Conservation (phyloP, 1,140 invertebrate genomes). For the Berghia stephanieae region DNA sequence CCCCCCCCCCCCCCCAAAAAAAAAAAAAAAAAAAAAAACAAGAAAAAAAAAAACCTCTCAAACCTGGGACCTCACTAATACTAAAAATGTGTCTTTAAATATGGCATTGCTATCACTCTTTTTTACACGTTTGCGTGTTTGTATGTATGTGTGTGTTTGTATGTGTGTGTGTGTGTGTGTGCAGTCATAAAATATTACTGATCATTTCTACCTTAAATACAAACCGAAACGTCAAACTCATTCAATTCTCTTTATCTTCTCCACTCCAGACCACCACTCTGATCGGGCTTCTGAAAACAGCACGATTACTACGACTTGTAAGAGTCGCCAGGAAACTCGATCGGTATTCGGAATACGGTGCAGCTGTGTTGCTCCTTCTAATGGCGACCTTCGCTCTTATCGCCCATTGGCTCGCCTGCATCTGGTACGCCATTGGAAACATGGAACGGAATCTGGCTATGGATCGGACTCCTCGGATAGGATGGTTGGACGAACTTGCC, state of each 20-base stretch:
- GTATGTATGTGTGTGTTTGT: neutral
- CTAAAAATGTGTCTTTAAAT: too few species aligned
- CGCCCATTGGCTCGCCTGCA: slow-evolving; percentile 98
- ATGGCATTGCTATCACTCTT: too few species aligned
- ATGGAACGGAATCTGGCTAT: slow-evolving; percentile 75
- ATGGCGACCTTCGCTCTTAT: slow-evolving; percentile 99
- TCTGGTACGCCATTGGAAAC: slow-evolving; percentile 99
- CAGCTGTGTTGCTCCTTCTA: slow-evolving; percentile 92
- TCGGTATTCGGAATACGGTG: slow-evolving; percentile 98
- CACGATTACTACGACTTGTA: slow-evolving; percentile 91
- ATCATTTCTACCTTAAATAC: neutral
- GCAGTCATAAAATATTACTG: neutral
- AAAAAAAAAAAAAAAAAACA: too few species aligned
- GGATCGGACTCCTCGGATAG: slow-evolving; percentile 76
- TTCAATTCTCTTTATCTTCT: slow-evolving; percentile 27
- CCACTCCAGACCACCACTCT: slow-evolving; percentile 91
- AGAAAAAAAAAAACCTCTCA: too few species aligned
- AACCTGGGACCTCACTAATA: too few species aligned
- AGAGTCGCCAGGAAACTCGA: slow-evolving; percentile 98
- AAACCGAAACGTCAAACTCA: neutral
- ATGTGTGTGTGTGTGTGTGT: neutral
- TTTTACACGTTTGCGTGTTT: too few species aligned
- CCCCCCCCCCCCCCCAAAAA: too few species aligned
- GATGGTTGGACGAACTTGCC: slow-evolving; percentile 92
- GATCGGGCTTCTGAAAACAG: slow-evolving; percentile 97